Base-by-base conservation (phyloP, 2,797 vertebrate genomes). In the Sebastes minor region DNA sequence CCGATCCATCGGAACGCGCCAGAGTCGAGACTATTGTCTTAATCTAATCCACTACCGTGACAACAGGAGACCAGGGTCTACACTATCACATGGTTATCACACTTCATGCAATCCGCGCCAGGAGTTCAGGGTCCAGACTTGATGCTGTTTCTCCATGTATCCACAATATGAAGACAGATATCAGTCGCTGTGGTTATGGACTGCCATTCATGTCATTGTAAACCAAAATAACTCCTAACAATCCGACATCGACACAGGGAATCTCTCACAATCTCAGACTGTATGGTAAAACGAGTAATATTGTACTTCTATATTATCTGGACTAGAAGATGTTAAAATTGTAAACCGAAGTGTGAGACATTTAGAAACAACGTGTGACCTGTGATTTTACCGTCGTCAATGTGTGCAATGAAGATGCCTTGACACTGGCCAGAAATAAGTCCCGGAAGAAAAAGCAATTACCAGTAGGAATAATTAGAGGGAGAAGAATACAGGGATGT, bases 21-120 rank as follows among this genome's bases (percentile, higher is more conserved):
- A 95, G 96, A 86, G 89, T 96, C 80, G 96, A 96, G 91, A 96
- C 96, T 84, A 95, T 96, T 88, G 95, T 96, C 91, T 91, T 96
- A 91, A 96, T 96, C 89, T 96, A 92, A 96, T 73, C 74, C 71
- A 76, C 80, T 87, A 87, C 74, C 85, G 77, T 80, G 69, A 84
- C 87, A 89, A 86, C 78, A 93, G 93, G 93, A 93, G 89, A 93
- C 88, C 93, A 93, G 92, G 92, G 94, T 94, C 90, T 77, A 91
- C 80, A 84, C 82, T 49, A 82, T 78, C 86, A 90, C 81, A 46
- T 68, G 62, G 65, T 80, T 75, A 71, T 85, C 83, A 90, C 82
- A 83, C 84, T 76, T 90, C 85, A 90, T 88, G 74, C 79, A 89
- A 90, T 83, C 82, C 88, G 88, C 71, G 7, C 46, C 72, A 84